Evolutionary conservation across 37 sponge, comb jelly and placozoan species (phyloP).

Genomic region (Tethya wilhelma): DNA sequence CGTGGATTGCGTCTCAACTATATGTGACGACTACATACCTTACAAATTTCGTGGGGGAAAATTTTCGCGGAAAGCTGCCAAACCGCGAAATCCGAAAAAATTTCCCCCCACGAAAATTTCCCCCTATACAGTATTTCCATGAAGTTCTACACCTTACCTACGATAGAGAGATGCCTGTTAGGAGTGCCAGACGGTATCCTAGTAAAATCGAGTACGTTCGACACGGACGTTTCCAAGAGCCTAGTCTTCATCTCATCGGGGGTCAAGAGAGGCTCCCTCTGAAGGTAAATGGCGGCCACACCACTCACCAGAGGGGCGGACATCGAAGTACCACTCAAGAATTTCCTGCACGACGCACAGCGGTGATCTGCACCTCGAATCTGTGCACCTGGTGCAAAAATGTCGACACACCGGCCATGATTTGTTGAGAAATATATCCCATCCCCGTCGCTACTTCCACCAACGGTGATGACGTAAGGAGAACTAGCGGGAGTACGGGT

Average conservation of each 20-base stretch:
- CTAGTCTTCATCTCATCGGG: constrained; percentile 29
- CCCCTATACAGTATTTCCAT: no score
- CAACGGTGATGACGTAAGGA: constrained; percentile 63
- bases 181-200: constrained; percentile 36
- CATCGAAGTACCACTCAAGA: constrained; percentile 68
- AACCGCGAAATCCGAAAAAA: no score
- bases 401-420: constrained; percentile 71
- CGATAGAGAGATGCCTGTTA: constrained; percentile 50
- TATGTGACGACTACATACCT: no score
- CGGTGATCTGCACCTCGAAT: constrained; percentile 52
- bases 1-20: no score
- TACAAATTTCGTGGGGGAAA: no score
- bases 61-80: no score
- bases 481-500: constrained; percentile 50
- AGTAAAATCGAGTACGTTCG: constrained; percentile 28
- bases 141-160: no score
- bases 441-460: constrained; percentile 47
- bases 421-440: constrained; percentile 47
- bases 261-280: constrained; percentile 55
- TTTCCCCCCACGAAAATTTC: no score
- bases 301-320: constrained; percentile 71
- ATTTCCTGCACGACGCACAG: constrained; percentile 46
- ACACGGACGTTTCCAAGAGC: constrained; percentile 17
- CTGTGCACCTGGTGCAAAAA: constrained; percentile 73
- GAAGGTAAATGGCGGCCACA: constrained; percentile 58